Percentiles rank a stretch among this genome's conserved stretches.
These are phyloP conservation scores for Choreutis nemorana DNA, from an alignment of 2,888 invertebrate species.

Conservation along the genomic window DNA sequence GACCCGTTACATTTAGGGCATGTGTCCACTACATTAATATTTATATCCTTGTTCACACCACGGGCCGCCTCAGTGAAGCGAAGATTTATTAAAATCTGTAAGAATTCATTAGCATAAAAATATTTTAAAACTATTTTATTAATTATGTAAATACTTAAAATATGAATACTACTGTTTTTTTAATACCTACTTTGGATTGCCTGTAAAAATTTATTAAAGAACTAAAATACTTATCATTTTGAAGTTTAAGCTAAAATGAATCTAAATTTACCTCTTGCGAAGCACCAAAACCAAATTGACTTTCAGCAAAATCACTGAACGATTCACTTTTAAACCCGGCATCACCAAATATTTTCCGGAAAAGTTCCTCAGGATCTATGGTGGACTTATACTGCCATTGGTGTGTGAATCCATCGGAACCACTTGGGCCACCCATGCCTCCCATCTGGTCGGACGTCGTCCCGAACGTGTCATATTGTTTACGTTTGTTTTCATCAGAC, in stretches of 20 bases:
- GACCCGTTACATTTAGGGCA: conserved; percentile 90
- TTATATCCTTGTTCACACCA: conserved; percentile 93
- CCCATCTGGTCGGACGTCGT: conserved; percentile 88
- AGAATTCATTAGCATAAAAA: not conserved
- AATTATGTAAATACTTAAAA: not conserved
- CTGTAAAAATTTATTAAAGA: too few relatives aligned
- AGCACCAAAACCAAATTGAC: conserved; percentile 88
- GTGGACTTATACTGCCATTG: conserved; percentile 88
- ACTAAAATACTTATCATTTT: conserved; percentile 1
- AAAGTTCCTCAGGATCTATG: conserved; percentile 96
- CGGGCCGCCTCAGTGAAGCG: conserved; percentile 94
- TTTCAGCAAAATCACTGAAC: conserved; percentile 88
- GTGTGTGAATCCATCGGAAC: conserved; percentile 72
- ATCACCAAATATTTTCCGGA: conserved; percentile 95
- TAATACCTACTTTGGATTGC: too few relatives aligned
- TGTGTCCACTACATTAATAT: conserved; percentile 89
- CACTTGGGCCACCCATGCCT: conserved; percentile 68
- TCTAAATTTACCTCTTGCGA: conserved; percentile 83
- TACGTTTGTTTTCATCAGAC: conserved; percentile 89
- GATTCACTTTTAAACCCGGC: conserved; percentile 73
- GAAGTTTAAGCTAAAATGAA: conserved; percentile 2
- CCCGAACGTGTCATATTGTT: conserved; percentile 94
- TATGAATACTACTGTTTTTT: not conserved
- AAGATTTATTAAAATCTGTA: conserved; percentile 84
- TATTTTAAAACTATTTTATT: not conserved